These are phyloP conservation scores for Percopsis transmontana DNA, from an alignment of 2,113 vertebrate species.

Conservation along the genomic window DNA sequence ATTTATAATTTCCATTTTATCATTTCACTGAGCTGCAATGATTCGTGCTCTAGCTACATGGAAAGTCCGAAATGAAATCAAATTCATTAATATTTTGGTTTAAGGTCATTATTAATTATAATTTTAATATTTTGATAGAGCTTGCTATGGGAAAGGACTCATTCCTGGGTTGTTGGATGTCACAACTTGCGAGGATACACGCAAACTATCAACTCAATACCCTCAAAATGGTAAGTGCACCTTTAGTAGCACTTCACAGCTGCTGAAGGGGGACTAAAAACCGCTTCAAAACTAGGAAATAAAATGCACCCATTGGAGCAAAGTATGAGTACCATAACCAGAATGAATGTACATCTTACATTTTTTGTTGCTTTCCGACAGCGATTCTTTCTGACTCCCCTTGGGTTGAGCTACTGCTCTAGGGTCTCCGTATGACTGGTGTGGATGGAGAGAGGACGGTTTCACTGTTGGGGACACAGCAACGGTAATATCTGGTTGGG, in stretches of 20 bases:
- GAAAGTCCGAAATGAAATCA: too few species aligned
- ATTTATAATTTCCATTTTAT: neutral
- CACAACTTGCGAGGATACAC: neutral
- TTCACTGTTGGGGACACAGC: neutral
- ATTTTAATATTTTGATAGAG: neutral
- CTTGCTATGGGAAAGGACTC: neutral
- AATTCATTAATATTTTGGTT: neutral
- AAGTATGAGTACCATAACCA: neutral
- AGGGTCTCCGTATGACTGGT: slow-evolving; percentile 8
- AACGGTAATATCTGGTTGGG: slow-evolving; percentile 8
- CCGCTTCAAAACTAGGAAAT: too few species aligned
- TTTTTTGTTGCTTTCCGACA: slow-evolving; percentile 7
- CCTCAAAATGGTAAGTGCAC: too few species aligned
- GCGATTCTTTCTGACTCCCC: slow-evolving; percentile 1
- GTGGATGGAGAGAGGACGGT: neutral
- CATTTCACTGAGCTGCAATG: too few species aligned
- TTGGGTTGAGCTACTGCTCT: neutral
- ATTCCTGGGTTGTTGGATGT: neutral
- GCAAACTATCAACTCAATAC: neutral
- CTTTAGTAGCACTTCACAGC: too few species aligned
- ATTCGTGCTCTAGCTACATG: too few species aligned
- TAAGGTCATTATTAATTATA: neutral
- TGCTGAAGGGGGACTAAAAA: too few species aligned
- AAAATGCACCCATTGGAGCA: too few species aligned
- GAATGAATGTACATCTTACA: slow-evolving; percentile 14